phyloP scores from a whole-genome alignment of 2,797 vertebrate species.

The Thaleichthys pacificus region DNA sequence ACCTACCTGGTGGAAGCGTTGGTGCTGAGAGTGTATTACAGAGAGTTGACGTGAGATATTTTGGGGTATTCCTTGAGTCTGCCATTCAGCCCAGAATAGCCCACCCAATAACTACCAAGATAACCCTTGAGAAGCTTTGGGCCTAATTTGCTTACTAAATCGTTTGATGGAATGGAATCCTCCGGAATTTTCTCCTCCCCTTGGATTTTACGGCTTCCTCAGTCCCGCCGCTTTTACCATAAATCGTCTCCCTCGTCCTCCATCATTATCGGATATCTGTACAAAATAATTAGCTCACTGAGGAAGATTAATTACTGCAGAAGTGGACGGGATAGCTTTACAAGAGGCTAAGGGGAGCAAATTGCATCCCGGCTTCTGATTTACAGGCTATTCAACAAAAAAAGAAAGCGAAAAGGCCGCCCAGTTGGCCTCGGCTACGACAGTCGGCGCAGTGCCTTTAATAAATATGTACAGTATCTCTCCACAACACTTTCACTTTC shows the following conservation, averaged over 20 bases:
- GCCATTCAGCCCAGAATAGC: background rate
- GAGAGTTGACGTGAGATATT: background rate
- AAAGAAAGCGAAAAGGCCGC: slow-evolving; percentile 42
- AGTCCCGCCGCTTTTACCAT: slow-evolving; percentile 75
- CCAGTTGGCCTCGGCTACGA: slow-evolving; percentile 29
- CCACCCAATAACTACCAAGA: background rate
- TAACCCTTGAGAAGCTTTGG: slow-evolving; percentile 9
- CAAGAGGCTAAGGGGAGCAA: slow-evolving; percentile 82
- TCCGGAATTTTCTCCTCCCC: slow-evolving; percentile 17
- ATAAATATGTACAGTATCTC: slow-evolving; percentile 65
- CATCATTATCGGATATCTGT: slow-evolving; percentile 86
- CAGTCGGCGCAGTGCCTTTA: slow-evolving; percentile 48
- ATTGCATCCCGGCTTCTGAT: slow-evolving; percentile 76
- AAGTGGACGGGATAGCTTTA: slow-evolving; percentile 82
- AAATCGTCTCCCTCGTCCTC: slow-evolving; percentile 76
- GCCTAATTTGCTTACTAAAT: slow-evolving; percentile 53
- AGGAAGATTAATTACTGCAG: slow-evolving; percentile 78
- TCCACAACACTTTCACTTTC: slow-evolving; percentile 25
- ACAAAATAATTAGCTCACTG: slow-evolving; percentile 84
- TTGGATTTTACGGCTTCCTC: slow-evolving; percentile 62
- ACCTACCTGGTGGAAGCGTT: slow-evolving; percentile 42
- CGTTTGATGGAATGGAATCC: slow-evolving; percentile 35
- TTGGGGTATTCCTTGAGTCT: background rate
- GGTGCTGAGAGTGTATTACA: background rate
- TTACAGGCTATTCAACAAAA: slow-evolving; percentile 71